Conservation (phyloP, 1,140 invertebrate species). For the Zaprionus tsacasi region DNA sequence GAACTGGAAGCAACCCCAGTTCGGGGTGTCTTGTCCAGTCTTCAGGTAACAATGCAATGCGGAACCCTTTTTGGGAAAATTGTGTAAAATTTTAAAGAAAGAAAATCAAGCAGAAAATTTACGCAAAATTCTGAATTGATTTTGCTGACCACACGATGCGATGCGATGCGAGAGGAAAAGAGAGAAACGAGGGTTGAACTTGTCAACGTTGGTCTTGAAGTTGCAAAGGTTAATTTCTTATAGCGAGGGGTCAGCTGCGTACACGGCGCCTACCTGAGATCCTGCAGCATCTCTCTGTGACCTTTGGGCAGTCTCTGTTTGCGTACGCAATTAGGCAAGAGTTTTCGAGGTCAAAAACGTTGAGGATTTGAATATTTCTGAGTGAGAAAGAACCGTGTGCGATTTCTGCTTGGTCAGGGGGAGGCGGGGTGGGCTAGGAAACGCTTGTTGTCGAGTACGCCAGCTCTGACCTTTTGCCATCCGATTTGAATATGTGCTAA, state of each 20-base stretch:
- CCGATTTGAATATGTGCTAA: slow-evolving; percentile 80
- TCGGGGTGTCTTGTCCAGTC: too few species aligned
- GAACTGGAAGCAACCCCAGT: background rate
- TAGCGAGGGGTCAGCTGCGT: slow-evolving; percentile 38
- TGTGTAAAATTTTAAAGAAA: slow-evolving; percentile 51
- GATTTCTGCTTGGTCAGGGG: slow-evolving; percentile 1
- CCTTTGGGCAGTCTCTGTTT: slow-evolving; percentile 46
- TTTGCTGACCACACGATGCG: slow-evolving; percentile 22
- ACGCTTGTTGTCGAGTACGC: slow-evolving; percentile 17
- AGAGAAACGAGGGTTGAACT: slow-evolving; percentile 56
- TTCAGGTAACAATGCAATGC: slow-evolving; percentile 53
- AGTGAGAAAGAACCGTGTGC: slow-evolving; percentile 14
- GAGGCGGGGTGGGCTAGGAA: too few species aligned
- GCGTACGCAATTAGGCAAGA: slow-evolving; percentile 70
- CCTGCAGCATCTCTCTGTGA: slow-evolving; percentile 41
- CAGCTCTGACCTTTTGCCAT: slow-evolving; percentile 34
- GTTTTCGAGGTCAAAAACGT: slow-evolving; percentile 63
- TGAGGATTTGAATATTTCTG: slow-evolving; percentile 58
- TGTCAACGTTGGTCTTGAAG: slow-evolving; percentile 43
- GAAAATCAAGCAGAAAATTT: slow-evolving; percentile 79
- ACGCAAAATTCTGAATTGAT: slow-evolving; percentile 56
- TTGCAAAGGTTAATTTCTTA: slow-evolving; percentile 69
- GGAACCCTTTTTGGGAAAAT: slow-evolving; percentile 64
- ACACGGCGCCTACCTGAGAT: slow-evolving; percentile 64
- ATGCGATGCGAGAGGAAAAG: background rate